These are phyloP conservation scores for Aegithalos caudatus DNA, from an alignment of 2,113 vertebrate genomes.

Conservation along the genomic window DNA sequence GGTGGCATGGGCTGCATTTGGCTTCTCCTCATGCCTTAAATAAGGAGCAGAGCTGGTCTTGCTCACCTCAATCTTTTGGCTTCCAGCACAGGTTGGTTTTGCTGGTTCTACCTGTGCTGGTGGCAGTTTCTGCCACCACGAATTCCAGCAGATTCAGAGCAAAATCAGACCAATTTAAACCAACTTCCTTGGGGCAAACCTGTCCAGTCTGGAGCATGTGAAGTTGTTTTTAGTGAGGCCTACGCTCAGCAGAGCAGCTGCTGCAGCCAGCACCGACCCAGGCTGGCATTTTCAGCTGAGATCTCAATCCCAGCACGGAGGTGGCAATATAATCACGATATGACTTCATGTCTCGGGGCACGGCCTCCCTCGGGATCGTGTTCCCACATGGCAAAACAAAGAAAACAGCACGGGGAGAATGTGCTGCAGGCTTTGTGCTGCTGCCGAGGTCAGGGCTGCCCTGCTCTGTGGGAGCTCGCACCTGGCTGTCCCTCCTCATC, in stretches of 20 bases:
- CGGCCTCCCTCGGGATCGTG: background rate
- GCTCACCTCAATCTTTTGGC: background rate
- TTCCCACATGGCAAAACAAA: slow-evolving; percentile 33
- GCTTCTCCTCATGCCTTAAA: background rate
- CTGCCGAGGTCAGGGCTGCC: background rate
- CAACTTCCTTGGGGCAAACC: background rate
- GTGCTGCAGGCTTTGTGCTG: background rate
- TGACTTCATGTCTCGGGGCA: background rate
- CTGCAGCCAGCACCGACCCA: fast-evolving
- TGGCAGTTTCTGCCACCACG: background rate
- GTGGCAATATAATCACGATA: slow-evolving; percentile 18
- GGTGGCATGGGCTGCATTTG: background rate
- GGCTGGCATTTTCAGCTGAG: background rate
- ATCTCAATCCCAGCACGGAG: background rate
- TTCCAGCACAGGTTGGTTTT: background rate
- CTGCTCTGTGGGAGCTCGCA: background rate
- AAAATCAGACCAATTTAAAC: background rate
- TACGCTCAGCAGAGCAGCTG: background rate
- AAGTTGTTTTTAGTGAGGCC: background rate
- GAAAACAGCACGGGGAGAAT: background rate
- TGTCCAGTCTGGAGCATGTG: background rate
- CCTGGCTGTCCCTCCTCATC: background rate
- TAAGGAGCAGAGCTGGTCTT: background rate
- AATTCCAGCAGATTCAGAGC: background rate
- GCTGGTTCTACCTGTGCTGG: background rate